Base-by-base conservation (phyloP, 2,888 invertebrate genomes). In the Campoplex nolae region DNA sequence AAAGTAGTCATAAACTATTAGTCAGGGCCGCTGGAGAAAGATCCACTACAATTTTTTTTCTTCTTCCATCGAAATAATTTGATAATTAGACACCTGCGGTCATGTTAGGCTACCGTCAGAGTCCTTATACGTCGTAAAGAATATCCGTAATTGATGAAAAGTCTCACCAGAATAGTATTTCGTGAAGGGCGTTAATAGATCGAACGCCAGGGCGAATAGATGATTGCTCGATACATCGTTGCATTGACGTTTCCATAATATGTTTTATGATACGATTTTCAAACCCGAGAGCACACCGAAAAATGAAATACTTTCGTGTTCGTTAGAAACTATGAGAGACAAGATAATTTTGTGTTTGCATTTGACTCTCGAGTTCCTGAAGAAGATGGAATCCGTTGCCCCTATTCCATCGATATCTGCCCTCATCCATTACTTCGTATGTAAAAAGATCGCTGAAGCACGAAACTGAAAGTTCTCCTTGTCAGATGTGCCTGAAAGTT, bases 1-100 rank as follows among this genome's bases (percentile, higher is more conserved):
- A 86, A 81, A 84, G 78, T 54, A n/a, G 75, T 45, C 18, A 51
- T 76, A 38, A 73, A 75, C 62, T 70, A 83, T 83, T 79, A 68
- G 74, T 83, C 85, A 75, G 45, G 67, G 18, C 51, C 45, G 67
- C 35, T 67, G 83, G 45, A 58, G 56, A 51, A 75, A 54, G 78
- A 67, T 70, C 23, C 23, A 16, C 67, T 35, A 23, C 18, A 62
- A 71, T 23, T 23, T 9, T 42, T 38, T 56, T 74, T 48, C 67
- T 45, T 77, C 62, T n/a, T 74, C 18, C 42, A 23, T 71, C 18
- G 23, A 65, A 35, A 68, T 23, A 42, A 83, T 78, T 23, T 51
- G 77, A 28, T 79, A 68, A 75, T 83, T 48, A 62, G 16, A 16
- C n/a, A 70, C 38, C 80, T 48, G 75, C 68, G 51, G 42, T 54